phyloP scores from a whole-genome alignment of 2,888 invertebrate species.

The Platycheirus rosarum region DNA sequence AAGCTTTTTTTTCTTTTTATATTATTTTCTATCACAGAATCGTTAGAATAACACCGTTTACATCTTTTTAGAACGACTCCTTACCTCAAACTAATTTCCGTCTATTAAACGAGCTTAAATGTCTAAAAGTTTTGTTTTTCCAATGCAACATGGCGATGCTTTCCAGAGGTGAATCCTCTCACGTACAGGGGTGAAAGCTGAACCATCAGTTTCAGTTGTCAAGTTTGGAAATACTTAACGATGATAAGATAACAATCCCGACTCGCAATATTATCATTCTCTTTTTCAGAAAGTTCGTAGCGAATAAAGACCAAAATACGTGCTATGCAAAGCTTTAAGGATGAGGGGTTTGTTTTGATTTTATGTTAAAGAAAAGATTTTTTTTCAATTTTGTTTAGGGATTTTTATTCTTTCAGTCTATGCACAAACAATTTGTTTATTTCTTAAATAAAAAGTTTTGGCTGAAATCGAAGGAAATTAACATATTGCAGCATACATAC shows the following conservation, averaged over 20 bases:
- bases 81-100: conserved; percentile 58
- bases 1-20: conserved; percentile 47
- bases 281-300: conserved; percentile 22
- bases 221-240: neutral
- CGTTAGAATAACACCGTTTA: conserved; percentile 53
- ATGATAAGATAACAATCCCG: neutral
- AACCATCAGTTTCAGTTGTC: conserved; percentile 5
- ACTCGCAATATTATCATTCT: neutral
- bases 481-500: neutral
- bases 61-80: conserved; percentile 61
- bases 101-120: conserved; percentile 53
- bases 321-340: neutral
- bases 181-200: conserved; percentile 11
- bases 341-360: conserved; percentile 29
- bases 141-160: conserved; percentile 48
- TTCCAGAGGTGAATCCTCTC: conserved; percentile 48
- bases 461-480: neutral
- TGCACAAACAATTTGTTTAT: no score
- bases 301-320: neutral
- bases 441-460: no score
- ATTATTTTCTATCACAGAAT: conserved; percentile 66
- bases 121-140: conserved; percentile 60
- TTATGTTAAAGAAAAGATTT: no score
- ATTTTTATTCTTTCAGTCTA: no score
- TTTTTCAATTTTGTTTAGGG: no score